Evolutionary conservation across 2,888 invertebrate genomes (phyloP).

Genomic region (Eurois occulta): DNA sequence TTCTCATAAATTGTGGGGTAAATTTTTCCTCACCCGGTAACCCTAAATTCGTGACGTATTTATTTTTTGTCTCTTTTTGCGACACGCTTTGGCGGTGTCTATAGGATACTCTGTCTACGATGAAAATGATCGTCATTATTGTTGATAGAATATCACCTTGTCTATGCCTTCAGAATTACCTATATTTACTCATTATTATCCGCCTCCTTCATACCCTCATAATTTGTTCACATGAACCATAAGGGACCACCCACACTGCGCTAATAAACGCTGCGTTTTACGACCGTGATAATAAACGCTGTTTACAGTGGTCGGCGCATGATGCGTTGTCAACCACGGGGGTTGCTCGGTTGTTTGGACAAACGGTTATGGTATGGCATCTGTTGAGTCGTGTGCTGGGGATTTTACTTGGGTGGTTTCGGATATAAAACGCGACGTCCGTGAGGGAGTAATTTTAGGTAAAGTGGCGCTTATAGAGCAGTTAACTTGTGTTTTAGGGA

Average conservation of each 20-base stretch:
- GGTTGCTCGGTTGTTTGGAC: conserved; percentile 74
- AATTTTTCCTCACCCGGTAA: too few species aligned
- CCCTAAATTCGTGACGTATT: too few species aligned
- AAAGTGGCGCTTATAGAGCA: neutral
- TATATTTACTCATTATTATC: neutral
- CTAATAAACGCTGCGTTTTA: conserved; percentile 86
- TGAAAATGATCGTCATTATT: too few species aligned
- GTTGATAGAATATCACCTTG: too few species aligned
- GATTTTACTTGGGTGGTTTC: conserved; percentile 57
- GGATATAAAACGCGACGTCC: conserved; percentile 28
- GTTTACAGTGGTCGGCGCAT: conserved; percentile 80
- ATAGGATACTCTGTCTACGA: too few species aligned
- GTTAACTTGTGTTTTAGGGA: neutral
- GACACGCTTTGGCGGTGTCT: too few species aligned
- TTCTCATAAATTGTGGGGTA: too few species aligned
- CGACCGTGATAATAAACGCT: conserved; percentile 86
- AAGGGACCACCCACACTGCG: conserved; percentile 87
- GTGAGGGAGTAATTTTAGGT: neutral
- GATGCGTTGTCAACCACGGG: conserved; percentile 70
- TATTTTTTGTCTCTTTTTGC: too few species aligned
- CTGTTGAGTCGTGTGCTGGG: conserved; percentile 52
- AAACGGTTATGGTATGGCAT: conserved; percentile 68
- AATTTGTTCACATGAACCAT: conserved; percentile 75
- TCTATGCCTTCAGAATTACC: too few species aligned
- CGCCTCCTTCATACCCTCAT: conserved; percentile 32